Percentiles rank a stretch among this genome's conserved stretches.
Evolutionary conservation across 2,888 invertebrate species (phyloP).

Genomic region (Hofmannophila pseudospretella): DNA sequence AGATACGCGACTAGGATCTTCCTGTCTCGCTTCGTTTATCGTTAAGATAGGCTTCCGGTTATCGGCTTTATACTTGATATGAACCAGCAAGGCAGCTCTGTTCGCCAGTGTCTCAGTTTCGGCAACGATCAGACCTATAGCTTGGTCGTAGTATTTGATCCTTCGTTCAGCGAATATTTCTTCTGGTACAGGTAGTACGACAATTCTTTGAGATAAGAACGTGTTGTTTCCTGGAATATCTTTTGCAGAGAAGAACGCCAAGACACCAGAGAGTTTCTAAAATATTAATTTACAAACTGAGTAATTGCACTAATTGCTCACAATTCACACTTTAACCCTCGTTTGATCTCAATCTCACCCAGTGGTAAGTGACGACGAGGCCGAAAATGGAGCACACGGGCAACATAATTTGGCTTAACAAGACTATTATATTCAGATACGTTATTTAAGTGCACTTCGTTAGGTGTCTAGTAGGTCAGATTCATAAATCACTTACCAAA

Average conservation of each 20-base stretch:
- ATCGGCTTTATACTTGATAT: slow-evolving; percentile 55
- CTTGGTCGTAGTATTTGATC: slow-evolving; percentile 77
- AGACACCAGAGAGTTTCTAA: slow-evolving; percentile 77
- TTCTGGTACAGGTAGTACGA: slow-evolving; percentile 22
- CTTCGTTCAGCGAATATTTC: slow-evolving; percentile 55
- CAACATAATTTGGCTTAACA: too few relatives aligned
- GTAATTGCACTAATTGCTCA: too few relatives aligned
- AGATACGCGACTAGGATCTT: slow-evolving; percentile 18
- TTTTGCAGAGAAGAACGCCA: slow-evolving; percentile 77
- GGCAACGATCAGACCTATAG: slow-evolving; percentile 80
- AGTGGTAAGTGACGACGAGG: too few relatives aligned
- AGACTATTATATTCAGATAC: background rate
- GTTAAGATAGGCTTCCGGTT: slow-evolving; percentile 22
- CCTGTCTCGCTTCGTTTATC: slow-evolving; percentile 15
- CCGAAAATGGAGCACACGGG: too few relatives aligned
- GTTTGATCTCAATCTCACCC: too few relatives aligned
- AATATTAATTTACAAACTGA: too few relatives aligned
- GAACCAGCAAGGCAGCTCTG: slow-evolving; percentile 66
- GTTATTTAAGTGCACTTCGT: too few relatives aligned
- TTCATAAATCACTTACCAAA: slow-evolving; percentile 60
- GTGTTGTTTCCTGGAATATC: slow-evolving; percentile 81
- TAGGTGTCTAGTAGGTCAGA: background rate
- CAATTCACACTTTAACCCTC: too few relatives aligned
- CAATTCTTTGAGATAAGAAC: slow-evolving; percentile 39
- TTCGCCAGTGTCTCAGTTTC: slow-evolving; percentile 59